Evolutionary conservation across 2,113 vertebrate genomes (phyloP), one percentile per base, ranked within the genome.

Genomic region (Semnornis frantzii): DNA sequence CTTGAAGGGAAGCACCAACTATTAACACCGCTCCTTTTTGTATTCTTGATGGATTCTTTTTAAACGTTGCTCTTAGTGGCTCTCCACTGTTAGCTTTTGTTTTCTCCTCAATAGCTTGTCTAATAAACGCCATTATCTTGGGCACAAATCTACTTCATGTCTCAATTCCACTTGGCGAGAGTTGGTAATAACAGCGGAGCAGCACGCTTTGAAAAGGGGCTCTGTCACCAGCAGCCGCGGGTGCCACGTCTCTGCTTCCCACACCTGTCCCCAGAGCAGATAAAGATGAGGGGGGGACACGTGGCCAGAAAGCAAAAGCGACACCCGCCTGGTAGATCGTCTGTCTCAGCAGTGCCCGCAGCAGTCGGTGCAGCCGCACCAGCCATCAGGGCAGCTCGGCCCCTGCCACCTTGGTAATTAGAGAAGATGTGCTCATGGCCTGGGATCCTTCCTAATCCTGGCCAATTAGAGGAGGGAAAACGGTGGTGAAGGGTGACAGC

Each of bases 101-200:
- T 96, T 97, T 90, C 77, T 82, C 63, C 89, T 96, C 96, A 97
- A 93, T 97, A 92, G 97, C 96, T 96, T 96, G 96, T 97, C 96
- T 97, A 96, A 97, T 95, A 96, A 97, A 95, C 5, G 85, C 91
- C 82, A 85, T 96, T 97, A 97, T 97, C 96, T 96, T 54, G 77
- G 92, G 91, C 96, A 96, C 95, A 94, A 92, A 97, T 97, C 97
- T 97, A 82, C 95, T 97, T 95, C 95, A 89, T 91, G 96, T 96
- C 92, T 95, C 96, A 92, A 96, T 97, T 96, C 93, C 66, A 76
- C 95, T 94, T 74, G 62, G 90, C 2, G 12, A 87, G 94, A 79
- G 81, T 83, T 58, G 64, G 94, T 90, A 97, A 94, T 83, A 94
- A 95, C 74, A 94, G 80, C 42, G 3, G 71, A 89, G 89, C 92